These are phyloP conservation scores for Ctenicera cuprea DNA, from an alignment of 2,888 invertebrate species.

Conservation along the genomic window DNA sequence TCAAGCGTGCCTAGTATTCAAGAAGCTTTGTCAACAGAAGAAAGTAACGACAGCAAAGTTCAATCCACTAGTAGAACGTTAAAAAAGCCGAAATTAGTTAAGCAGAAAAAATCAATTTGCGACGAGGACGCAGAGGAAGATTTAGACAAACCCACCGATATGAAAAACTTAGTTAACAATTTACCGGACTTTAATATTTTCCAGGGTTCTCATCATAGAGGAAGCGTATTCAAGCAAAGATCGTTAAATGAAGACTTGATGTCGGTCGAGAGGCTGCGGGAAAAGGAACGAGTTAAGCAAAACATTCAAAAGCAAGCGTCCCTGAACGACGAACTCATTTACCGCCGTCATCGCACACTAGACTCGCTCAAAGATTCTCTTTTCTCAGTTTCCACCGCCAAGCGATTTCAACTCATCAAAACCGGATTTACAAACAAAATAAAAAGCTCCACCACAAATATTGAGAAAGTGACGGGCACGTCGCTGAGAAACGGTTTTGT, in stretches of 20 bases:
- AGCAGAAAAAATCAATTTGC: constrained; percentile 90
- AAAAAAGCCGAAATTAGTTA: constrained; percentile 83
- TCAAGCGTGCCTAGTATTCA: constrained; percentile 82
- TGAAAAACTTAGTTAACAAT: constrained; percentile 79
- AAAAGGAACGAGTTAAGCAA: constrained; percentile 87
- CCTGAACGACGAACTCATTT: constrained; percentile 90
- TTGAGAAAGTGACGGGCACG: constrained; percentile 85
- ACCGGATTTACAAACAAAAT: constrained; percentile 89
- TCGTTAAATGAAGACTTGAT: constrained; percentile 93
- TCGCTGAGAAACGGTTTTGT: constrained; percentile 86
- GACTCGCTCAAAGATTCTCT: constrained; percentile 84
- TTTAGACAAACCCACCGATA: constrained; percentile 81
- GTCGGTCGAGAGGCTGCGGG: constrained; percentile 88
- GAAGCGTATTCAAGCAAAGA: constrained; percentile 85
- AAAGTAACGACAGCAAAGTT: constrained; percentile 35
- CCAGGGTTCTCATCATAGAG: constrained; percentile 72
- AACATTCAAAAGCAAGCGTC: constrained; percentile 94
- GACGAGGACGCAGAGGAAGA: constrained; percentile 83
- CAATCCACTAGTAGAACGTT: constrained; percentile 58
- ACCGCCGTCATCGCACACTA: constrained; percentile 79
- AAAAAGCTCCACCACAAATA: constrained; percentile 87
- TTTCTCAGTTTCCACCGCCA: constrained; percentile 84
- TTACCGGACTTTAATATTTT: constrained; percentile 80
- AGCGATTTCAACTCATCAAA: constrained; percentile 85
- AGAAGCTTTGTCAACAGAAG: constrained; percentile 55